Base-by-base conservation (phyloP, 2,888 invertebrate species). In the Catocala sponsa region DNA sequence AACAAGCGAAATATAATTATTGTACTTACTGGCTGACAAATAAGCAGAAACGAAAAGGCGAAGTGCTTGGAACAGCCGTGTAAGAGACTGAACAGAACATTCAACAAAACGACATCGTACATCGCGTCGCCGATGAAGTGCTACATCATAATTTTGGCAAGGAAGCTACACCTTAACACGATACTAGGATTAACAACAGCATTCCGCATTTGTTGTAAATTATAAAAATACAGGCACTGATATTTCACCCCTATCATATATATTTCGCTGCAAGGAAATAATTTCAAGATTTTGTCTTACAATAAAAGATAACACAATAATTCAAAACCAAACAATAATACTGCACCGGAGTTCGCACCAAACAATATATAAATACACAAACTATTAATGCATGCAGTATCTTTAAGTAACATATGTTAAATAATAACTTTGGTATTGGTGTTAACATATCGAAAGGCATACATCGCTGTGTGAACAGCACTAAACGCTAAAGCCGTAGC, bases 401-500 rank as follows among this genome's bases (percentile, higher is more conserved):
- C 63, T 70, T 83, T 82, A 78, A 72, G 76, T 79, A 80, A 81
- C 80, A 80, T 83, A 82, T 84, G 77, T 80, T 80, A 87, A 82
- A 85, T 82, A 87, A 87, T 89, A 92, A 89, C 94, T 94, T 94
- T 94, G 94, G 94, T 93, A 92, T 93, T 89, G 89, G 88, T 91
- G 91, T 91, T 87, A 87, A 78, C 74, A 78, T 81, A 79, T 84
- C 74, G 79, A 83, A 83, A 84, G 82, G 82, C 82, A 81, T 82
- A 81, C 59, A 63, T 72, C 25, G 77, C 77, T 76, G 68, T 65
- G 76, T 50, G 60, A 59, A 66, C 70, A 79, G 72, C 74, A 66
- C 71, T 78, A 68, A 66, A 64, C 66, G 78, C 74, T 72, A 69
- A 76, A 75, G 79, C 78, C 59, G 62, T 71, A 74, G 78, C 81